A percentile compares a stretch with the other conserved stretches of the same genome.
phyloP scores from a whole-genome alignment of 2,113 vertebrate genomes.

The Larimichthys crocea region DNA sequence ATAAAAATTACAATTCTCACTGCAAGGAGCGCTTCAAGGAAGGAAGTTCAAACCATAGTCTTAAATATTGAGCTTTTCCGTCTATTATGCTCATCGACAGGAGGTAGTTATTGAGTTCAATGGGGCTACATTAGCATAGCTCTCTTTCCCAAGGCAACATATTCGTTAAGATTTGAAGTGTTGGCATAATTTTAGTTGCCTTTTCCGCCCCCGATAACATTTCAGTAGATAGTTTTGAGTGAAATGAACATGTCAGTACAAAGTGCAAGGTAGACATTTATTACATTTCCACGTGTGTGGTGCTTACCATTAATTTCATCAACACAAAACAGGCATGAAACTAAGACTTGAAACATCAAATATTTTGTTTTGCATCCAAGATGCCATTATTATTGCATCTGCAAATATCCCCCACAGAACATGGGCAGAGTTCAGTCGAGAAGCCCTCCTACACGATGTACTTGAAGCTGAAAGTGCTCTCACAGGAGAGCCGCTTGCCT shows the following conservation, averaged over 20 bases:
- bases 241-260: neutral
- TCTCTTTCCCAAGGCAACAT: too few species aligned
- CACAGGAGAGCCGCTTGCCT: slow-evolving; percentile 95
- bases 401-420: neutral
- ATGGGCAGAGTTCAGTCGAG: slow-evolving; percentile 20
- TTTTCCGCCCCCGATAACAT: neutral
- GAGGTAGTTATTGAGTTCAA: neutral
- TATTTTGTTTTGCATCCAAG: slow-evolving; percentile 22
- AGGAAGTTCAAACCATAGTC: neutral
- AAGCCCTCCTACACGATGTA: slow-evolving; percentile 90
- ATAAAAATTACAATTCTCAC: too few species aligned
- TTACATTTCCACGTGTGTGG: slow-evolving; percentile 50
- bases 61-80: neutral
- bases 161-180: neutral
- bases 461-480: slow-evolving; percentile 98
- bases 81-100: neutral
- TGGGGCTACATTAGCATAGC: neutral
- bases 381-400: slow-evolving; percentile 25
- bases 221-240: neutral
- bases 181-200: neutral
- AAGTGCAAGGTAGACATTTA: slow-evolving; percentile 77
- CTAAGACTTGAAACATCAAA: slow-evolving; percentile 43
- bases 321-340: slow-evolving; percentile 74
- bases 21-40: too few species aligned
- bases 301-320: slow-evolving; percentile 51